Conservation (phyloP, 2,113 vertebrate species). For the Maccullochella peelii region DNA sequence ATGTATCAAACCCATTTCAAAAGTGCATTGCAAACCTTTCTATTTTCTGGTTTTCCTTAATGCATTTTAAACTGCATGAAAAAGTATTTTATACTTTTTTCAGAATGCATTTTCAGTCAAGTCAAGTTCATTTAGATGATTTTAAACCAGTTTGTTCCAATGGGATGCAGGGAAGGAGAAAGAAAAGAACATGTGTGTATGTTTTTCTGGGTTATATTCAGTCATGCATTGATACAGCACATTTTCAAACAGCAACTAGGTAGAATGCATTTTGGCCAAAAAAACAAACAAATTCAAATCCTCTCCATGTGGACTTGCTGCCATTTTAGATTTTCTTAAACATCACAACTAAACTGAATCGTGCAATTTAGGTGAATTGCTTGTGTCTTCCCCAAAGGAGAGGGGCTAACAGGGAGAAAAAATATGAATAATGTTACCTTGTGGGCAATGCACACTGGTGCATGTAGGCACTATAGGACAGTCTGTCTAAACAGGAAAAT, state of each 20-base stretch:
- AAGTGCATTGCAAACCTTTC: not conserved
- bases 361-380: not conserved
- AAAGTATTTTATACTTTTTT: not conserved
- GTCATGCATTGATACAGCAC: not conserved
- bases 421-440: slow-evolving; percentile 1
- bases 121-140: not conserved
- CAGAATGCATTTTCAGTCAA: not conserved
- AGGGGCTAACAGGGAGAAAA: not conserved
- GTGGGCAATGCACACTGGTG: not conserved
- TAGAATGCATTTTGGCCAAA: not conserved
- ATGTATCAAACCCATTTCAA: not conserved
- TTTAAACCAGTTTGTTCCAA: not conserved
- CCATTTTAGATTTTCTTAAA: not conserved
- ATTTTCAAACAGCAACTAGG: not conserved
- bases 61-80: not conserved
- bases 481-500: too few species aligned
- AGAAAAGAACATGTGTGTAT: not conserved
- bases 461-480: not conserved
- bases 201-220: not conserved
- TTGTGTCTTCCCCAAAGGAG: not conserved
- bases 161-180: not conserved
- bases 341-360: not conserved
- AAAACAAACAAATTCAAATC: too few species aligned
- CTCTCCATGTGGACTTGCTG: too few species aligned
- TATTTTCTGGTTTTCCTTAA: not conserved